These are phyloP conservation scores for Pocillopora meandrina DNA, from an alignment of 92 coral and sea anemone genomes.

Conservation along the genomic window DNA sequence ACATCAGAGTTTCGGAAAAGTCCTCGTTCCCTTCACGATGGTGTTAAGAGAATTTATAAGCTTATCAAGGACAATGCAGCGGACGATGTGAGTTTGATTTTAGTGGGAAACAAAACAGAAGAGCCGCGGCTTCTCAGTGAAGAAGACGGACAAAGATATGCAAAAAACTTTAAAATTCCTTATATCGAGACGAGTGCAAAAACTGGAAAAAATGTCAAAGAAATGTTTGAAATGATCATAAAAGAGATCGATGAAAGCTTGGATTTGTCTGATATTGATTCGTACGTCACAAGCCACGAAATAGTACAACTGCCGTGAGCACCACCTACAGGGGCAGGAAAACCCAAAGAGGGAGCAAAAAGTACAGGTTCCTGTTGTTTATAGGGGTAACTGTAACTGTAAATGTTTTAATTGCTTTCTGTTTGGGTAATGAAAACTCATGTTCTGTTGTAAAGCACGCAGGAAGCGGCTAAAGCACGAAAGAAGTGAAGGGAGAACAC, in stretches of 20 bases:
- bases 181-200: slow-evolving; percentile 5
- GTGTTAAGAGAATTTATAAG: background rate
- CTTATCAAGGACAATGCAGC: background rate
- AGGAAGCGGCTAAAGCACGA: too few species aligned
- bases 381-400: too few species aligned
- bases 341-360: too few species aligned
- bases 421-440: too few species aligned
- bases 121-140: background rate
- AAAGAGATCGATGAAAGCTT: background rate
- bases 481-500: too few species aligned
- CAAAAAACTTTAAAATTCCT: background rate
- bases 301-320: background rate
- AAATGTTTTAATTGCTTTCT: too few species aligned
- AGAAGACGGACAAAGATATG: background rate
- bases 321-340: too few species aligned
- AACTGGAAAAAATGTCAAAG: background rate
- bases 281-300: background rate
- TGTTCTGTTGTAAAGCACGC: too few species aligned
- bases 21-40: background rate
- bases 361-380: too few species aligned
- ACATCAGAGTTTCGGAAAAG: background rate
- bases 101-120: slow-evolving; percentile 8
- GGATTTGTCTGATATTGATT: slow-evolving; percentile 6
- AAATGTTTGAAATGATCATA: background rate
- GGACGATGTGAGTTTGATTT: background rate